Percentiles rank a stretch among this genome's conserved stretches.
Evolutionary conservation across 2,888 invertebrate genomes (phyloP).

Genomic region (Sarcophaga variegata): DNA sequence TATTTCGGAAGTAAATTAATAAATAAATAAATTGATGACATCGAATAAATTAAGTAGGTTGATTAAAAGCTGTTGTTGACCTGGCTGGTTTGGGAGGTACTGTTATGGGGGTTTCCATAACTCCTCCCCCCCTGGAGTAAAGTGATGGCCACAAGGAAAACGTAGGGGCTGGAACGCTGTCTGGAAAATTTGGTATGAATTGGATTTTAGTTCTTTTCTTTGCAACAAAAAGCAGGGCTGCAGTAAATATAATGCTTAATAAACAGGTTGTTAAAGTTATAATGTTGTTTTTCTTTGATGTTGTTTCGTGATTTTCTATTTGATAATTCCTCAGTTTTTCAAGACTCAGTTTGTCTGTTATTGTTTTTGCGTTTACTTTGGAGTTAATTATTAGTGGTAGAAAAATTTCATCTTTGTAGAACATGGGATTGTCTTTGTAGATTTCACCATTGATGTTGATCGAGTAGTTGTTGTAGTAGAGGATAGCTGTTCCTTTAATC

Average conservation of each 20-base stretch:
- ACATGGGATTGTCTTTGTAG: conserved; percentile 1
- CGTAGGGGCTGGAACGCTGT: background rate
- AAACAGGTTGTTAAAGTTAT: background rate
- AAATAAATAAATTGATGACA: too few species aligned
- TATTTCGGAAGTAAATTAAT: too few species aligned
- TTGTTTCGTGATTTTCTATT: background rate
- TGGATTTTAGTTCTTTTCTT: too few species aligned
- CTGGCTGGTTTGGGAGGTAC: too few species aligned
- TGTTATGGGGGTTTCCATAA: conserved; percentile 9
- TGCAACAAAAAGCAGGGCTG: too few species aligned
- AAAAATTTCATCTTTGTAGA: background rate
- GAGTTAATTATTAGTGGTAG: conserved; percentile 13
- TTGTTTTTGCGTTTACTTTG: conserved; percentile 13
- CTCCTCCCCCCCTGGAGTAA: background rate
- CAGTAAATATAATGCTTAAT: background rate
- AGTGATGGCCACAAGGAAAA: conserved; percentile 31
- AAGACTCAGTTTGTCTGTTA: conserved; percentile 23
- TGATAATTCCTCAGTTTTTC: conserved; percentile 23
- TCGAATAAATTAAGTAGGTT: too few species aligned
- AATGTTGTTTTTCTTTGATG: background rate
- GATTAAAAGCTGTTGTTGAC: too few species aligned
- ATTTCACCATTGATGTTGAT: conserved; percentile 3
- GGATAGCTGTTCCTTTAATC: conserved; percentile 10
- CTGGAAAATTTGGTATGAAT: too few species aligned
- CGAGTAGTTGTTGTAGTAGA: conserved; percentile 27